Evolutionary conservation across 2,113 vertebrate species (phyloP), one percentile per base, ranked within the genome.

Genomic region (Epinephelus moara): DNA sequence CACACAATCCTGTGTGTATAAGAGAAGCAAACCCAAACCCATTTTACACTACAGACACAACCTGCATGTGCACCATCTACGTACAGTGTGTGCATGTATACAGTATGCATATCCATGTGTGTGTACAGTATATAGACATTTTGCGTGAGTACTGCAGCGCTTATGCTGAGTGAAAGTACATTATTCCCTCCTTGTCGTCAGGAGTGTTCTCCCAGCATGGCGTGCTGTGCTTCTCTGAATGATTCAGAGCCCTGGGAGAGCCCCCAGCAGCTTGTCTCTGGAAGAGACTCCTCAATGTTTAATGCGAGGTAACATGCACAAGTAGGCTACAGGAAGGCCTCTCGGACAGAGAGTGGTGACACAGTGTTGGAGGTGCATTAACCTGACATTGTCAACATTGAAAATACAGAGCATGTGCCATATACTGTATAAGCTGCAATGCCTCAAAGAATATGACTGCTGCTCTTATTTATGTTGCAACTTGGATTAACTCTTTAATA

Each of bases 271-370:
- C 89, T 76, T 56, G 52, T 77, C 70, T 57, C 49, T 33, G 66
- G 57, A 78, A 75, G 60, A 72, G 27, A 55, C 72, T 72, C 42
- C 62, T 94, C 56, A 92, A 93, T 93, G 62, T 93, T 94, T 94
- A 52, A 93, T 92, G 72, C 55, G 52, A 76, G 75, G 79, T 81
- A 86, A 91, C 50, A 15, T 63, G 79, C 84, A 79, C 37, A 84
- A 86, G 79, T 62, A 88, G 84, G 73, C 84, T 77, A 75, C 75
- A 63, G 72, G 72, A 90, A 70, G 69, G 10, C 30, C 9, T 42
- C n/a, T 50, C 15, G n/a, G 25, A 73, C 52, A 47, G 15, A 52
- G 8, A 56, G 45, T 13, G 66, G 33, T 42, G 23, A 72, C 17
- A 19, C 1, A 9, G 25, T 19, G 33, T 12, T 13, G 3, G 55